A percentile compares a stretch with the other conserved stretches of the same genome.
These are phyloP conservation scores for Macroramphosus scolopax DNA, from an alignment of 2,797 vertebrate genomes.

Conservation along the genomic window DNA sequence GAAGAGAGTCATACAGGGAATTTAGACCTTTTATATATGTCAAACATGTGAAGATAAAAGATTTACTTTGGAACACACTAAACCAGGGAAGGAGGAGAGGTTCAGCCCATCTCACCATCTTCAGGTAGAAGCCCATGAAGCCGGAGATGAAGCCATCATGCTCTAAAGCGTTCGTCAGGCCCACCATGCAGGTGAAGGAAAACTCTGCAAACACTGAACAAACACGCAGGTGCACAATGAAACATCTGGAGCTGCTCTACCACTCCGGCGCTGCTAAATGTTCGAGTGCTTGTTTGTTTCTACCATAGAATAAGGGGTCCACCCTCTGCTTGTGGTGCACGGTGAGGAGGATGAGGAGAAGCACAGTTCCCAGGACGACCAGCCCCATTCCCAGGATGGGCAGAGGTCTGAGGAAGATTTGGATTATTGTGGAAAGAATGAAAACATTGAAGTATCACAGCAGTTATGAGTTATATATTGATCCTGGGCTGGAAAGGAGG, in stretches of 20 bases:
- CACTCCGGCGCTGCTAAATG: neutral
- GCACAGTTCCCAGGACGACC: slow-evolving; percentile 63
- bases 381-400: slow-evolving; percentile 64
- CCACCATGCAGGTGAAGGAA: slow-evolving; percentile 81
- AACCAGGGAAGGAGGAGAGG: neutral
- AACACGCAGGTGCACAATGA: slow-evolving; percentile 10
- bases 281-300: neutral
- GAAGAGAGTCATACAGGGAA: slow-evolving; percentile 3
- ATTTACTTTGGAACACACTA: neutral
- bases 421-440: neutral
- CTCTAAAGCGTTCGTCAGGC: slow-evolving; percentile 84
- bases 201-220: slow-evolving; percentile 83
- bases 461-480: no score
- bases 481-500: no score
- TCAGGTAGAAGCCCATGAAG: slow-evolving; percentile 84
- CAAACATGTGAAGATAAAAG: no score
- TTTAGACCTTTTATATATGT: no score
- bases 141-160: slow-evolving; percentile 85
- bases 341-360: slow-evolving; percentile 63
- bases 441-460: neutral
- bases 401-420: slow-evolving; percentile 59
- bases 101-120: slow-evolving; percentile 76
- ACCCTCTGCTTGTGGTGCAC: slow-evolving; percentile 61
- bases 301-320: slow-evolving; percentile 86
- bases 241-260: neutral